Percentiles rank a stretch among this genome's conserved stretches.
Conservation (phyloP, 2,113 vertebrate genomes). For the Myotis davidii region DNA sequence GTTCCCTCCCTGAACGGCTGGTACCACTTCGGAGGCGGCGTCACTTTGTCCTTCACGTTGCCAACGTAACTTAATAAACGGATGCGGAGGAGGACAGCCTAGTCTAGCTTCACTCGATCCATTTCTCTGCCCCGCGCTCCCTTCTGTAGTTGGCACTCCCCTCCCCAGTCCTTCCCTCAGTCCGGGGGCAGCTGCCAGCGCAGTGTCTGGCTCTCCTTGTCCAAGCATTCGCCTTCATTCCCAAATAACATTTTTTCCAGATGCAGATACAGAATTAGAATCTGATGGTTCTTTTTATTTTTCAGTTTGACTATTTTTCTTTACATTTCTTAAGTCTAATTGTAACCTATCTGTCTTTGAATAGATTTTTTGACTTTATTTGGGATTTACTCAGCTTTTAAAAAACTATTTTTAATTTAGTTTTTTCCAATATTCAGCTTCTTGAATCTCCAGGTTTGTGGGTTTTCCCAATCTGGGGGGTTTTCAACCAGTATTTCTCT, state of each 20-base stretch:
- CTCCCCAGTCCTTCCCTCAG: not conserved
- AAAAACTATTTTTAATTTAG: no score
- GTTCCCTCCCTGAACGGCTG: no score
- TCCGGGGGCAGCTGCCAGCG: rapidly evolving
- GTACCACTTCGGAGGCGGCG: not conserved
- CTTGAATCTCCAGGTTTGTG: not conserved
- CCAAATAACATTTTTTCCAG: not conserved
- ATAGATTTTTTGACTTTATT: not conserved
- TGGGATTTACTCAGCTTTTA: not conserved
- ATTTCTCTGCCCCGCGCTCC: no score
- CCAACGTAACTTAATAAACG: not conserved
- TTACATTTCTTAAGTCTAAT: not conserved
- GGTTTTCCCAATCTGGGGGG: not conserved
- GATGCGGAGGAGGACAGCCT: not conserved
- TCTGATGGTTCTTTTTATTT: not conserved
- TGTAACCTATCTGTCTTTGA: not conserved
- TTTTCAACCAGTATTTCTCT: not conserved
- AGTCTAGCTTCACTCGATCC: rapidly evolving
- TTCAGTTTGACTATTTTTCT: not conserved
- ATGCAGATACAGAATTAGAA: not conserved
- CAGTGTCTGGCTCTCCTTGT: not conserved
- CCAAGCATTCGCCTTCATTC: not conserved
- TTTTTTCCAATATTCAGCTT: not conserved
- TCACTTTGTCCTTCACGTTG: not conserved
- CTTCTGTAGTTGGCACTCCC: not conserved